Percentiles rank a stretch among this genome's conserved stretches.
Conservation (phyloP, 2,888 invertebrate species). For the Archips crataeganus region DNA sequence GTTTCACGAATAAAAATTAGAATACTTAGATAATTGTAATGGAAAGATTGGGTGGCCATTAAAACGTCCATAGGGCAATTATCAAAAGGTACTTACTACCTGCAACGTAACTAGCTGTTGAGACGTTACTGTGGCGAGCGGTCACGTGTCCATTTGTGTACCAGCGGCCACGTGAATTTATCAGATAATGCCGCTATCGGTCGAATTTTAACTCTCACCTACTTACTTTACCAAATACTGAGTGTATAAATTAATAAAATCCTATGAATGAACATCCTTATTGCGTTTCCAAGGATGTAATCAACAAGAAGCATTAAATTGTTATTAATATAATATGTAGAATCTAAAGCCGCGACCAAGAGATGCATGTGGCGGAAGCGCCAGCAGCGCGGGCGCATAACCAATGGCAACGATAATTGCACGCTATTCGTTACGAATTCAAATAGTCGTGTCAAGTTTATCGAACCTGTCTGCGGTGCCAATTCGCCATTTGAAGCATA, state of each 20-base stretch:
- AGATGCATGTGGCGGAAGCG: conserved; percentile 32
- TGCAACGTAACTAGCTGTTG: not conserved
- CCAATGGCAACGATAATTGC: conserved; percentile 35
- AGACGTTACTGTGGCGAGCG: conserved; percentile 19
- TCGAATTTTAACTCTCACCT: conserved; percentile 42
- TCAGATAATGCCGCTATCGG: conserved; percentile 53
- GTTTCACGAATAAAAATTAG: conserved; percentile 9
- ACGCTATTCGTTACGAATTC: conserved; percentile 38
- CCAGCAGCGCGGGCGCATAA: conserved; percentile 13
- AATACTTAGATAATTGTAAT: not conserved
- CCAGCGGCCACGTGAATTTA: conserved; percentile 57
- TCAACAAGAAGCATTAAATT: not conserved
- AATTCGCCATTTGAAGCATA: conserved; percentile 49
- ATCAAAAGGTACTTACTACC: not conserved
- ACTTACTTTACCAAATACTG: not conserved
- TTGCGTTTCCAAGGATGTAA: too few species aligned
- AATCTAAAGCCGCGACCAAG: conserved; percentile 4
- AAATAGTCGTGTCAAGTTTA: conserved; percentile 41
- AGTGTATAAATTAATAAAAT: not conserved
- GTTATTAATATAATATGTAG: not conserved
- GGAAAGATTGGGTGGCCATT: not conserved
- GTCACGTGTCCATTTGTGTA: conserved; percentile 68
- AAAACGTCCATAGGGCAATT: not conserved
- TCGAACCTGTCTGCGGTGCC: conserved; percentile 32
- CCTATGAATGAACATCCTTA: not conserved